These are phyloP conservation scores for Enteromius viviparus DNA, from an alignment of 2,797 vertebrate species.

Conservation along the genomic window DNA sequence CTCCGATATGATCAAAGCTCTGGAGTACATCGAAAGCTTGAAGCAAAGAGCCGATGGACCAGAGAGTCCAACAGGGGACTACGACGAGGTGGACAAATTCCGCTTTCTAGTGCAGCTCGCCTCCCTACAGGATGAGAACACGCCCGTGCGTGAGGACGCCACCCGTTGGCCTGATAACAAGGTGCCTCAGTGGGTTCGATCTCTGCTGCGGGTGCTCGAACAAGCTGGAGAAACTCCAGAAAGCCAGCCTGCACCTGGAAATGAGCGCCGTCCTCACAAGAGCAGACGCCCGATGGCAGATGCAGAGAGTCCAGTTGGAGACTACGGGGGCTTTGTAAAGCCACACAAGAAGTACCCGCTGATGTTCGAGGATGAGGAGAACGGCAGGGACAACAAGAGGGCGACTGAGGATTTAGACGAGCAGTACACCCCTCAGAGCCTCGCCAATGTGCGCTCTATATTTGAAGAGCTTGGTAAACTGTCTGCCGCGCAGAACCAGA, in stretches of 20 bases:
- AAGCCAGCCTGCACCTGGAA: conserved; percentile 70
- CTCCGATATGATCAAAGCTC: conserved; percentile 94
- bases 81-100: conserved; percentile 81
- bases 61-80: conserved; percentile 83
- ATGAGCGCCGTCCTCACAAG: conserved; percentile 77
- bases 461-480: conserved; percentile 94
- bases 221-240: conserved; percentile 83
- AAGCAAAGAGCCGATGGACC: conserved; percentile 83
- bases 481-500: conserved; percentile 77
- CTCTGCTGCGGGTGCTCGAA: conserved; percentile 86
- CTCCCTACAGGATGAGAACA: conserved; percentile 77
- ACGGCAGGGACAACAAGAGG: conserved; percentile 82
- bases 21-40: conserved; percentile 98
- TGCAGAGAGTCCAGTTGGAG: conserved; percentile 75
- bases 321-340: conserved; percentile 86
- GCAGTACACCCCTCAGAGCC: conserved; percentile 95
- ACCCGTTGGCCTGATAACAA: conserved; percentile 79
- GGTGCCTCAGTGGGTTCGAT: conserved; percentile 87
- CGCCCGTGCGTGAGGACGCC: conserved; percentile 75
- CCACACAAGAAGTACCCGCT: conserved; percentile 85
- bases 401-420: conserved; percentile 96
- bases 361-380: conserved; percentile 89
- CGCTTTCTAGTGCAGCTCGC: conserved; percentile 81
- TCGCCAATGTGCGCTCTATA: conserved; percentile 93
- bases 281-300: conserved; percentile 71